phyloP scores from a whole-genome alignment of 1,140 invertebrate genomes.

The Trichonephila clavipes region DNA sequence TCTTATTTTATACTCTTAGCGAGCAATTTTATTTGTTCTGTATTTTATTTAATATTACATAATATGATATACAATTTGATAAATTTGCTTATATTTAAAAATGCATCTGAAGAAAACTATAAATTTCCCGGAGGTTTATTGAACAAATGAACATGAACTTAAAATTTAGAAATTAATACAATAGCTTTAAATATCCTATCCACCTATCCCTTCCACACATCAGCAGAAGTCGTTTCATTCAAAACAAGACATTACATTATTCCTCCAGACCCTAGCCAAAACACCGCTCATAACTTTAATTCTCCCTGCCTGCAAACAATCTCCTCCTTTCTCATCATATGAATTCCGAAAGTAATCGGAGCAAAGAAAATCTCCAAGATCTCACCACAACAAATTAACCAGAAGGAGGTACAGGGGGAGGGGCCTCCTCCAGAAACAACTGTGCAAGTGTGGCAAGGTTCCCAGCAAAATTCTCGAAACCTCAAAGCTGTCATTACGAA shows the following conservation, averaged over 20 bases:
- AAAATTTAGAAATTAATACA: too few species aligned
- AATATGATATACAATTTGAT: too few species aligned
- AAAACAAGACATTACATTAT: background rate
- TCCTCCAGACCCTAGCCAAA: background rate
- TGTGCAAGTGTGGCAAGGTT: background rate
- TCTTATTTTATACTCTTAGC: too few species aligned
- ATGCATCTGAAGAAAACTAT: too few species aligned
- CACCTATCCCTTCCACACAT: background rate
- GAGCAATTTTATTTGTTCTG: too few species aligned
- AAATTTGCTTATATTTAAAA: too few species aligned
- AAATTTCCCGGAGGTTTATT: too few species aligned
- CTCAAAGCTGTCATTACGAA: conserved; percentile 62
- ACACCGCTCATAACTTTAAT: background rate
- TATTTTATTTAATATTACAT: too few species aligned
- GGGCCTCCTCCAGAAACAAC: background rate
- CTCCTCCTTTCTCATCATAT: background rate
- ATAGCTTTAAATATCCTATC: too few species aligned
- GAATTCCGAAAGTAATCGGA: conserved; percentile 32
- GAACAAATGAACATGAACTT: background rate
- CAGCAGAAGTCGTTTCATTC: background rate
- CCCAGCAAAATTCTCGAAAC: background rate
- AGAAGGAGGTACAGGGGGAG: too few species aligned
- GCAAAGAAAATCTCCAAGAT: conserved; percentile 36
- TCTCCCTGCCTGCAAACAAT: background rate
- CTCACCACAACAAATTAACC: conserved; percentile 19